Evolutionary conservation across 23 tunicate species (phyloP), one percentile per base, ranked within the genome.

Genomic region (Ascidia mentula): DNA sequence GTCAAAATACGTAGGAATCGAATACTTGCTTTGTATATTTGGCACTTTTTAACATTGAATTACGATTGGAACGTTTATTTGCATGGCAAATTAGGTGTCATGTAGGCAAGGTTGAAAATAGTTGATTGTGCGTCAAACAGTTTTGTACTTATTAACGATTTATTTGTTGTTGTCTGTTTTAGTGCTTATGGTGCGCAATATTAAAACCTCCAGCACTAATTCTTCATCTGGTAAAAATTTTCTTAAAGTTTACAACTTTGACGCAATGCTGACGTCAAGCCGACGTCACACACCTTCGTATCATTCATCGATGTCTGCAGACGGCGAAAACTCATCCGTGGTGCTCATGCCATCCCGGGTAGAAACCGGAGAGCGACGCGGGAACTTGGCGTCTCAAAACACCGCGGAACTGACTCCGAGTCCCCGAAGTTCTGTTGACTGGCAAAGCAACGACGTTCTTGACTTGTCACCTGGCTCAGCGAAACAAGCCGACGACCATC

Each of bases 181-280:
- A n/a, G n/a, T n/a, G n/a, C n/a, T n/a, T n/a, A n/a, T n/a, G n/a
- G n/a, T n/a, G n/a, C n/a, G n/a, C n/a, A n/a, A n/a, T n/a, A n/a
- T n/a, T n/a, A n/a, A n/a, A n/a, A n/a, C n/a, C n/a, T n/a, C n/a
- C n/a, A n/a, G n/a, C n/a, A n/a, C n/a, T n/a, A n/a, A n/a, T n/a
- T n/a, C n/a, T n/a, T n/a, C n/a, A n/a, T n/a, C n/a, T n/a, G n/a
- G n/a, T n/a, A n/a, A n/a, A n/a, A n/a, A n/a, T n/a, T n/a, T n/a
- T n/a, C n/a, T n/a, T n/a, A n/a, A n/a, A n/a, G 12, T 53, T 53
- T 53, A 53, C 13, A 53, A 53, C 65, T 53, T 53, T 5, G 24
- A 53, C 65, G 65, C 65, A 28, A 77, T 77, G 80, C 45, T 77
- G 39, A 77, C 80, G 45, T 77, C 80, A 31, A 45, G 37, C 26